A percentile compares a stretch with the other conserved stretches of the same genome.
These are phyloP conservation scores for Macheiramphus alcinus DNA, from an alignment of 2,113 vertebrate genomes.

Conservation along the genomic window DNA sequence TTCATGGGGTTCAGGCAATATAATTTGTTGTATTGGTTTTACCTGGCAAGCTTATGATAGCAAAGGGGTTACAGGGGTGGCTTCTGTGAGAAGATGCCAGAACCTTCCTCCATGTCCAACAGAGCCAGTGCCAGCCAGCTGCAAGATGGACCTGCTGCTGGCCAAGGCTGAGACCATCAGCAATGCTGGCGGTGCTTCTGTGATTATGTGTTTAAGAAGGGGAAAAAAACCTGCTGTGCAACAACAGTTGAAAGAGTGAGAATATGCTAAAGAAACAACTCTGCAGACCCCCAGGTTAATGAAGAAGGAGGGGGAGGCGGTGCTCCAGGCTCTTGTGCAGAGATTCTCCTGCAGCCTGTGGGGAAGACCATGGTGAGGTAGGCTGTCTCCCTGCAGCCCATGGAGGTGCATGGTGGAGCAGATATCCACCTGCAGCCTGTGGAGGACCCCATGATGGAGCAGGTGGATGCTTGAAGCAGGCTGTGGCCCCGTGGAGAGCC, in stretches of 20 bases:
- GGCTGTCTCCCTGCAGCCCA: not conserved
- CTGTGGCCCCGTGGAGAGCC: not conserved
- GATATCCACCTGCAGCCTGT: not conserved
- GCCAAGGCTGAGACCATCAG: not conserved
- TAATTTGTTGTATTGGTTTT: not conserved
- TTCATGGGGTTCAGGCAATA: not conserved
- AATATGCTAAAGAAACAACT: not conserved
- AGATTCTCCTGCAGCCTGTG: not conserved
- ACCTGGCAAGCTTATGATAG: not conserved
- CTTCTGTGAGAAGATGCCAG: not conserved
- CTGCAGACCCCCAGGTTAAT: not conserved
- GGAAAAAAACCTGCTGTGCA: not conserved
- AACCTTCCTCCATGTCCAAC: not conserved
- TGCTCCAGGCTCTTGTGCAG: fast-evolving
- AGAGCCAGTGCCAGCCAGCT: fast-evolving
- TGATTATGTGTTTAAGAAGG: not conserved
- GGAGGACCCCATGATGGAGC: fast-evolving
- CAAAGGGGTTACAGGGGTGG: fast-evolving
- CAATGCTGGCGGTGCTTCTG: fast-evolving
- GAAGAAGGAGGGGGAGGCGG: not conserved
- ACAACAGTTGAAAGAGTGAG: not conserved
- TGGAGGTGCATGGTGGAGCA: fast-evolving
- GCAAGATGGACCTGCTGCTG: fast-evolving
- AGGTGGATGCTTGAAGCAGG: not conserved
- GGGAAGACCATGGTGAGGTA: not conserved